A percentile compares a stretch with the other conserved stretches of the same genome.
phyloP scores from a whole-genome alignment of 1,140 invertebrate species.

The Drosophila pseudoobscura region DNA sequence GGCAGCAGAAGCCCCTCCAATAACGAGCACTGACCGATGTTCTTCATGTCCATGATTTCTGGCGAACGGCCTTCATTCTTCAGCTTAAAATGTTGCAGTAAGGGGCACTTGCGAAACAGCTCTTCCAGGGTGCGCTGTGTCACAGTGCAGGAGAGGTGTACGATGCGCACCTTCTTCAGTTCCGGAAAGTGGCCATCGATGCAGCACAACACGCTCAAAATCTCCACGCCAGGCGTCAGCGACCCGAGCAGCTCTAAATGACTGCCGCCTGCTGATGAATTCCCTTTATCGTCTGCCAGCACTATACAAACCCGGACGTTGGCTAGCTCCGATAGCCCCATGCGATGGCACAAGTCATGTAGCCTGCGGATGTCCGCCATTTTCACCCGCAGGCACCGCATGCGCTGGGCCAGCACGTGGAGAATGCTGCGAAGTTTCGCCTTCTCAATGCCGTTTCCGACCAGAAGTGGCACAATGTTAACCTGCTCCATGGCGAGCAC shows the following conservation, averaged over 20 bases:
- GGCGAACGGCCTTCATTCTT: not conserved
- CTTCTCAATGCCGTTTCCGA: not conserved
- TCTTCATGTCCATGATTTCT: conserved; percentile 13
- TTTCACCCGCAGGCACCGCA: conserved; percentile 26
- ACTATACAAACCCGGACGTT: conserved; percentile 10
- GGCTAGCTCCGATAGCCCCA: conserved; percentile 2
- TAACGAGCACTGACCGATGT: conserved; percentile 15
- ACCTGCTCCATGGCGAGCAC: conserved; percentile 15
- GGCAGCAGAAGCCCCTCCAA: conserved; percentile 37
- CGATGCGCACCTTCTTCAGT: conserved; percentile 1
- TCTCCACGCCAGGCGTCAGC: conserved; percentile 28
- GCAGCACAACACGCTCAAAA: conserved; percentile 10
- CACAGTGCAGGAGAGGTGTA: conserved; percentile 8
- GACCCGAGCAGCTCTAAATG: conserved; percentile 4
- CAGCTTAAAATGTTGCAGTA: conserved; percentile 23
- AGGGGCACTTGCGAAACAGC: conserved; percentile 27
- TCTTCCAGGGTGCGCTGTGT: conserved; percentile 18
- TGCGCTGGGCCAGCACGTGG: conserved; percentile 16
- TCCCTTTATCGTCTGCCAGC: not conserved
- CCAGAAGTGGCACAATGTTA: conserved; percentile 9
- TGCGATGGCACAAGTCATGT: not conserved
- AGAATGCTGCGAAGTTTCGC: conserved; percentile 25
- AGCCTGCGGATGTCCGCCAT: conserved; percentile 16
- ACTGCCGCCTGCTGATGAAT: too few relatives aligned
- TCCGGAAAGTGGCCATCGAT: conserved; percentile 22